phyloP scores from a whole-genome alignment of 1,140 invertebrate species.

The Gryon sp. region DNA sequence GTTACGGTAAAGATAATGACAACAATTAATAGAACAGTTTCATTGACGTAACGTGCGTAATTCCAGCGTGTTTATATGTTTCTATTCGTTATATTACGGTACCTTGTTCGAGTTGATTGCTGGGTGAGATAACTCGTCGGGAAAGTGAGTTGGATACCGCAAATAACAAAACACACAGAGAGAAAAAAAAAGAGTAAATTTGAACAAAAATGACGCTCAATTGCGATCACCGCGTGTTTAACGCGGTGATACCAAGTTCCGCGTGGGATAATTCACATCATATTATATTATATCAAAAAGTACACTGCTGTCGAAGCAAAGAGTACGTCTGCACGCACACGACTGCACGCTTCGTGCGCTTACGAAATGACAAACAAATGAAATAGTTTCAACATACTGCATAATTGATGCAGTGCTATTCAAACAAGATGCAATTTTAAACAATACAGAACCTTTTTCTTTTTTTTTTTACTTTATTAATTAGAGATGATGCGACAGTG shows the following conservation, averaged over 20 bases:
- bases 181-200: constrained; percentile 38
- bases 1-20: constrained; percentile 5
- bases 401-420: constrained; percentile 33
- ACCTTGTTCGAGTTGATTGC: constrained; percentile 44
- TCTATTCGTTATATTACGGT: constrained; percentile 27
- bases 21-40: constrained; percentile 22
- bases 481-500: no score
- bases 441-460: neutral
- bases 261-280: constrained; percentile 78
- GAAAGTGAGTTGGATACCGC: constrained; percentile 49
- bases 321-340: constrained; percentile 50
- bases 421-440: constrained; percentile 9
- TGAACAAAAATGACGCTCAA: constrained; percentile 34
- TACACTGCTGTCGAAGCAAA: constrained; percentile 52
- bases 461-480: neutral
- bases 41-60: constrained; percentile 20
- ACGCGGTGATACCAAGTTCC: constrained; percentile 47
- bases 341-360: constrained; percentile 30
- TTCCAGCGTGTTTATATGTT: neutral
- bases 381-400: constrained; percentile 50
- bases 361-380: constrained; percentile 50
- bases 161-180: no score
- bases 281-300: constrained; percentile 74
- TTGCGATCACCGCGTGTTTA: constrained; percentile 16
- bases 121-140: constrained; percentile 17